Conservation (phyloP, 2,113 vertebrate species). For the Coracopsis vasa region DNA sequence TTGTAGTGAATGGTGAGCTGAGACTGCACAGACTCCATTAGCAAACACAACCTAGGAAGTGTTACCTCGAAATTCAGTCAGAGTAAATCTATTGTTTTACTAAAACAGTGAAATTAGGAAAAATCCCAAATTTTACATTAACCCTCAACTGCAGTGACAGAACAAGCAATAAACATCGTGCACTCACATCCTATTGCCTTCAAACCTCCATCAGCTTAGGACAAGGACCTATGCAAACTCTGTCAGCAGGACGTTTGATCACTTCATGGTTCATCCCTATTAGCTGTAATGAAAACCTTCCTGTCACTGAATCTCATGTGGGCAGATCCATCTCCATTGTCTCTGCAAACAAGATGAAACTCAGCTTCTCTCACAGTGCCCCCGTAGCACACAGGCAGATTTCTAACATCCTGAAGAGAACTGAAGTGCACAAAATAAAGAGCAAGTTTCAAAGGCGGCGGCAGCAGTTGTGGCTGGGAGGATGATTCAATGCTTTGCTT, state of each 20-base stretch:
- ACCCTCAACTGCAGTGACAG: neutral
- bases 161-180: neutral
- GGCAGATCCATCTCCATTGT: neutral
- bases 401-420: neutral
- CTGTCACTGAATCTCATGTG: rapidly evolving
- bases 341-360: neutral
- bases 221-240: rapidly evolving
- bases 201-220: neutral
- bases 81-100: neutral
- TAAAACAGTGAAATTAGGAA: neutral
- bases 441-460: neutral
- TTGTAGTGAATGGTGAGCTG: neutral
- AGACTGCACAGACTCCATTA: neutral
- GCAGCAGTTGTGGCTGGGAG: neutral
- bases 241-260: neutral
- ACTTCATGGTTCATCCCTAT: rapidly evolving
- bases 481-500: neutral
- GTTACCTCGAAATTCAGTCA: neutral
- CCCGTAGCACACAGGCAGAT: neutral
- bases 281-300: neutral
- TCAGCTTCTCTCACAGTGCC: rapidly evolving
- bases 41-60: neutral
- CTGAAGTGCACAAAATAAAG: neutral
- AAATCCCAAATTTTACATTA: neutral
- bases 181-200: neutral